phyloP scores from a whole-genome alignment of 2,888 invertebrate genomes.

The Orthosia gracilis region DNA sequence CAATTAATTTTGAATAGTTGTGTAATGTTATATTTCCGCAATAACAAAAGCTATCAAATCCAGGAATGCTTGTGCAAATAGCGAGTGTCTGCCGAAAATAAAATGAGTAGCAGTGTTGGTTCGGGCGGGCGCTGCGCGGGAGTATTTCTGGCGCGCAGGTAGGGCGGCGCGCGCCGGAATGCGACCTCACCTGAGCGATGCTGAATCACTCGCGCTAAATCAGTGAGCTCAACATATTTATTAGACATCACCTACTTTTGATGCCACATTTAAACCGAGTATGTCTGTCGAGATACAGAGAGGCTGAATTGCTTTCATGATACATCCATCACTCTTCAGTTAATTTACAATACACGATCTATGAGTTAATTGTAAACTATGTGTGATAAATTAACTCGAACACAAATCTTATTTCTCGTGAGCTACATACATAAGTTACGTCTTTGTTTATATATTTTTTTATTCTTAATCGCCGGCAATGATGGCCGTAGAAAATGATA shows the following conservation, averaged over 20 bases:
- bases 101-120: constrained; percentile 74
- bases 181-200: constrained; percentile 89
- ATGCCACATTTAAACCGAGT: constrained; percentile 72
- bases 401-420: not conserved
- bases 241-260: constrained; percentile 79
- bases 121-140: constrained; percentile 81
- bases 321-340: constrained; percentile 31
- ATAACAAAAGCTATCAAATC: constrained; percentile 74
- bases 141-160: constrained; percentile 90
- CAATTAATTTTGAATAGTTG: constrained; percentile 29
- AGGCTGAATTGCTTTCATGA: constrained; percentile 17
- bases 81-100: constrained; percentile 78
- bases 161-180: constrained; percentile 87
- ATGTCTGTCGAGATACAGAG: constrained; percentile 58
- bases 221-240: constrained; percentile 85
- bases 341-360: constrained; percentile 33
- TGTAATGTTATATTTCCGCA: constrained; percentile 58
- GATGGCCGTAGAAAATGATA: too few species aligned
- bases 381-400: constrained; percentile 26
- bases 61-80: constrained; percentile 73
- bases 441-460: not conserved
- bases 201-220: constrained; percentile 89
- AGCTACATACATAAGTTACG: not conserved
- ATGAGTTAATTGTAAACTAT: constrained; percentile 6
- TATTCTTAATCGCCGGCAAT: not conserved